Percentiles rank a stretch among this genome's conserved stretches.
These are phyloP conservation scores for Diploptera punctata DNA, from an alignment of 2,888 invertebrate genomes.

Conservation along the genomic window DNA sequence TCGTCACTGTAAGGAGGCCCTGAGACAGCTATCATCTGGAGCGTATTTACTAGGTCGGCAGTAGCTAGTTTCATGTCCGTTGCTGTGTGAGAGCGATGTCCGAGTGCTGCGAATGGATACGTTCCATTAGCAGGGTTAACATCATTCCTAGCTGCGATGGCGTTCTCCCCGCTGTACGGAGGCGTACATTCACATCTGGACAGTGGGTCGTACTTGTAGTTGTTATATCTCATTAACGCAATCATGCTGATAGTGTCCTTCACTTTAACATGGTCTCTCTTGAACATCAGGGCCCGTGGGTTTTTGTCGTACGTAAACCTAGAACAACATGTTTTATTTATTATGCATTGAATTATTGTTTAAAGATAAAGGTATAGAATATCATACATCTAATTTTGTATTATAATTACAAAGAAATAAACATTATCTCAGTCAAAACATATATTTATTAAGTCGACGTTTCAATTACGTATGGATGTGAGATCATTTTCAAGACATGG, in stretches of 20 bases:
- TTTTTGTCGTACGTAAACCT: constrained; percentile 70
- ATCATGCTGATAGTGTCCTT: constrained; percentile 65
- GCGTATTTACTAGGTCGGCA: constrained; percentile 51
- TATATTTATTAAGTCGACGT: no score
- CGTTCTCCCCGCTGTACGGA: constrained; percentile 75
- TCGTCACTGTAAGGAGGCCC: constrained; percentile 62
- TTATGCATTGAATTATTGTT: no score
- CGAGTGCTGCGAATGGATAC: constrained; percentile 71
- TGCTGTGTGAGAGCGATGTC: constrained; percentile 72
- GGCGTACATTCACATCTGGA: constrained; percentile 71
- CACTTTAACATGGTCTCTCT: constrained; percentile 64
- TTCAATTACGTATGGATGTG: no score
- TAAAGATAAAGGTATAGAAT: no score
- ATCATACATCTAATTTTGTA: no score
- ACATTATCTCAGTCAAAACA: no score
- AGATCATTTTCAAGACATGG: no score
- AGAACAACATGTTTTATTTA: constrained; percentile 12
- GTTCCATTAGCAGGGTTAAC: constrained; percentile 74
- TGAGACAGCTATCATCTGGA: constrained; percentile 63
- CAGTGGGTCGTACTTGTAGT: constrained; percentile 71
- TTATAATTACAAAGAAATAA: no score
- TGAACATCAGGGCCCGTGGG: constrained; percentile 69
- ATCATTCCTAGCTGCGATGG: constrained; percentile 73
- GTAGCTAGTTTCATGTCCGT: constrained; percentile 72
- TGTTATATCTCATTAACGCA: constrained; percentile 69